A percentile compares a stretch with the other conserved stretches of the same genome.
These are phyloP conservation scores for Drosophila kikkawai DNA, from an alignment of 1,140 invertebrate species.

Conservation along the genomic window DNA sequence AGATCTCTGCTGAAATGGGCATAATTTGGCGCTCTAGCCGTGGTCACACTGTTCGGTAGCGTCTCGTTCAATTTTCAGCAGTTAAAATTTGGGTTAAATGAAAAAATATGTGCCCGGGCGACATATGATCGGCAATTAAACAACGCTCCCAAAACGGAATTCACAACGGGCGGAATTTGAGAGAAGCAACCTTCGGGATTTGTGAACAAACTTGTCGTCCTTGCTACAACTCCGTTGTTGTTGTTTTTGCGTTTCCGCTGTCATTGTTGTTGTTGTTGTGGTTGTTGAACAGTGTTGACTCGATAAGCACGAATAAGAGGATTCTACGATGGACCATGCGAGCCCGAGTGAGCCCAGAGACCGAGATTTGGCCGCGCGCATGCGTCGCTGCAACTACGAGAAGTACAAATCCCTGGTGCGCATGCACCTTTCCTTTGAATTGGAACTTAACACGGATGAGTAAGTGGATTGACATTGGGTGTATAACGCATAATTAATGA, in stretches of 20 bases:
- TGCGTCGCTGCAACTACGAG: slow-evolving; percentile 88
- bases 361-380: slow-evolving; percentile 71
- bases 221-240: slow-evolving; percentile 17
- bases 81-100: slow-evolving; percentile 34
- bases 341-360: slow-evolving; percentile 72
- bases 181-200: slow-evolving; percentile 19
- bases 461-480: slow-evolving; percentile 85
- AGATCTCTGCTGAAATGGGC: slow-evolving; percentile 1
- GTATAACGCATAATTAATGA: not conserved
- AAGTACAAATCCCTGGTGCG: slow-evolving; percentile 94
- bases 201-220: slow-evolving; percentile 24
- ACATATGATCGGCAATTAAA: slow-evolving; percentile 2
- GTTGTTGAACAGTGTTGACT: slow-evolving; percentile 28
- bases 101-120: slow-evolving; percentile 14
- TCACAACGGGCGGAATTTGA: slow-evolving; percentile 7
- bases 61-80: slow-evolving; percentile 63
- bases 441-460: slow-evolving; percentile 93
- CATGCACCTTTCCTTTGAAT: slow-evolving; percentile 96
- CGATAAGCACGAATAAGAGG: not conserved
- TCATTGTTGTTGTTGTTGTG: slow-evolving; percentile 6
- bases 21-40: slow-evolving; percentile 28
- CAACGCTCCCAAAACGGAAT: not conserved
- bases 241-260: slow-evolving; percentile 30
- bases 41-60: slow-evolving; percentile 64
- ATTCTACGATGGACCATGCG: slow-evolving; percentile 61